phyloP scores from a whole-genome alignment of 2,113 vertebrate species.

The Seriola quinqueradiata region DNA sequence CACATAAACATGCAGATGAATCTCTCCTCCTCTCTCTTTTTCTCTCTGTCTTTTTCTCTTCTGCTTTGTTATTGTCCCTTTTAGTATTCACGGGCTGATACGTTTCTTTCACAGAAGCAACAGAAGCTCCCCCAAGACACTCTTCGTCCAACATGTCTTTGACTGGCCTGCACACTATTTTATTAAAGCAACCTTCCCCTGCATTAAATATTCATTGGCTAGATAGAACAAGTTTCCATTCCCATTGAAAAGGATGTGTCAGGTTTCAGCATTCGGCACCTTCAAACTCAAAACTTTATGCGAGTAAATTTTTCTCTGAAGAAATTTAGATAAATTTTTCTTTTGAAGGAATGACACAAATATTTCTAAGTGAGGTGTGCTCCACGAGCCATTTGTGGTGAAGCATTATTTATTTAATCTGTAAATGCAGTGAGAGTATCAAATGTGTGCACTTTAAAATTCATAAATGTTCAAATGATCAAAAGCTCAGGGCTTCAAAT shows the following conservation, averaged over 20 bases:
- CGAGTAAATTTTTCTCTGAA: background rate
- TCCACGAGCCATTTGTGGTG: background rate
- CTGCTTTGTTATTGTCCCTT: constrained; percentile 42
- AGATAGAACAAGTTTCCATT: constrained; percentile 34
- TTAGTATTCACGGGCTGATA: constrained; percentile 60
- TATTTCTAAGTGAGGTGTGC: constrained; percentile 17
- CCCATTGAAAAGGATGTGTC: constrained; percentile 44
- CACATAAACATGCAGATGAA: constrained; percentile 42
- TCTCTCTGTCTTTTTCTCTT: constrained; percentile 2
- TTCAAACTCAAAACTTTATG: constrained; percentile 24
- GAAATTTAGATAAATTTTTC: constrained; percentile 26
- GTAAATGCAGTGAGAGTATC: constrained; percentile 29
- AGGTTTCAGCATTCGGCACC: constrained; percentile 26
- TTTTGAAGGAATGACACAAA: constrained; percentile 41
- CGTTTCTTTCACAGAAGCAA: constrained; percentile 56
- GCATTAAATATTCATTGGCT: constrained; percentile 67
- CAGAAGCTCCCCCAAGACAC: constrained; percentile 60
- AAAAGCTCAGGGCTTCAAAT: constrained; percentile 41
- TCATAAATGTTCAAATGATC: constrained; percentile 61
- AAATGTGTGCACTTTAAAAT: constrained; percentile 47
- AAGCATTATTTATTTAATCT: constrained; percentile 39
- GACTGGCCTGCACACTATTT: constrained; percentile 58
- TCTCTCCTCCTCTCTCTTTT: background rate
- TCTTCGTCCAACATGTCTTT: constrained; percentile 62
- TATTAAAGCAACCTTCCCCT: constrained; percentile 65